These are phyloP conservation scores for Drosophila longiperda DNA, from an alignment of 2,888 invertebrate genomes.

Conservation along the genomic window DNA sequence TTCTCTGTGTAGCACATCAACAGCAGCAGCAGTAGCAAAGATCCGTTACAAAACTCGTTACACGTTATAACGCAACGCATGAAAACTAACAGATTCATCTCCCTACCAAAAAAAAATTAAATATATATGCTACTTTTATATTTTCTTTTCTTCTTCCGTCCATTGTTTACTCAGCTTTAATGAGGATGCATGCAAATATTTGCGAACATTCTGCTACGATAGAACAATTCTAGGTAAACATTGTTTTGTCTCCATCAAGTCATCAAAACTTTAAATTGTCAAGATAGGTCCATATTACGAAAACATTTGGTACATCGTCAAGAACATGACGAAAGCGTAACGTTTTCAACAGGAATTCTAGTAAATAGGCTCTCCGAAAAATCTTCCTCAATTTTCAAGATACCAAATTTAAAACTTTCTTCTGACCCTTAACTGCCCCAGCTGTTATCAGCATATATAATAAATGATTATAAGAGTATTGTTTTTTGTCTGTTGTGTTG, in stretches of 20 bases:
- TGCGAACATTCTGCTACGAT: background rate
- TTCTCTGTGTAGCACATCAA: background rate
- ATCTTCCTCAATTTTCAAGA: background rate
- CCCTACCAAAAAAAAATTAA: background rate
- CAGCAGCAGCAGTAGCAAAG: conserved; percentile 12
- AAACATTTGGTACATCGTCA: background rate
- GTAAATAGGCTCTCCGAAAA: background rate
- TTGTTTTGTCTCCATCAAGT: background rate
- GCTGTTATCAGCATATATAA: background rate
- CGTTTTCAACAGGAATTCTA: background rate
- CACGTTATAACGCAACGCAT: background rate
- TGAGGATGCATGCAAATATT: conserved; percentile 23
- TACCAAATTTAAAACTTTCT: background rate
- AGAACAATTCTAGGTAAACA: background rate
- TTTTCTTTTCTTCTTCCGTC: background rate
- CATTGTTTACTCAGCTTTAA: conserved; percentile 52
- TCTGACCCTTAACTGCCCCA: background rate
- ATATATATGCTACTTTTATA: background rate
- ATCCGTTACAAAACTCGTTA: conserved; percentile 36
- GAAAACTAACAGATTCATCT: conserved; percentile 2
- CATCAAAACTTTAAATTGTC: background rate
- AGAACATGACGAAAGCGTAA: background rate
- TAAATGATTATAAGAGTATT: background rate
- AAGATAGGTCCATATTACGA: background rate
- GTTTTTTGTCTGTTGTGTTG: conserved; percentile 3